Evolutionary conservation across 2,113 vertebrate species (phyloP).

Genomic region (Ictalurus punctatus): DNA sequence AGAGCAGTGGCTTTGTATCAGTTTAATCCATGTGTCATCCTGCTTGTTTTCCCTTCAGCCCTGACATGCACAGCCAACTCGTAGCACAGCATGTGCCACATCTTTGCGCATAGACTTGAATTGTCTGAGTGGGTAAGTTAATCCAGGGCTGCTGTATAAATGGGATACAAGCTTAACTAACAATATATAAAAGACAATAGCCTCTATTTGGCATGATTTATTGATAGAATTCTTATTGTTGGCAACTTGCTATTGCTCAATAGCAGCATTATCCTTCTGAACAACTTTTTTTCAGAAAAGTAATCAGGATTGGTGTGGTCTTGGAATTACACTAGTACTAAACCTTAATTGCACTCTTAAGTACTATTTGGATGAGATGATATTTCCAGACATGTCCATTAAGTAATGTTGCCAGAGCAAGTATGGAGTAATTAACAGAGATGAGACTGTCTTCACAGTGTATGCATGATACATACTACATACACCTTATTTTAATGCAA

Average conservation of each 20-base stretch:
- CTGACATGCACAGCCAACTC: slow-evolving; percentile 42
- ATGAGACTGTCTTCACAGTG: neutral
- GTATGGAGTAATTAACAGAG: neutral
- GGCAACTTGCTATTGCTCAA: neutral
- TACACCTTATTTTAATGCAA: neutral
- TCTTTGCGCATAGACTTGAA: neutral
- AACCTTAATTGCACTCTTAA: neutral
- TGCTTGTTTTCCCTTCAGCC: slow-evolving; percentile 19
- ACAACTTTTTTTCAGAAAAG: neutral
- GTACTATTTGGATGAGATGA: neutral
- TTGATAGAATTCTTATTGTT: neutral
- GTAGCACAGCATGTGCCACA: neutral
- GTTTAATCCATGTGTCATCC: slow-evolving; percentile 21
- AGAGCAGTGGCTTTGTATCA: slow-evolving; percentile 32
- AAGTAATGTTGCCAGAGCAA: neutral
- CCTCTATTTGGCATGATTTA: neutral
- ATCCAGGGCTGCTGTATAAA: neutral
- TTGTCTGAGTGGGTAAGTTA: neutral
- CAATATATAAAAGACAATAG: slow-evolving; percentile 2
- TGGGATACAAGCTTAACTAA: neutral
- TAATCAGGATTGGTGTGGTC: neutral
- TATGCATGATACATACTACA: neutral
- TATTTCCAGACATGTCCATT: neutral
- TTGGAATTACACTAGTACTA: neutral
- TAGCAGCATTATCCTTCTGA: neutral